Base-by-base conservation (phyloP, 1,140 invertebrate genomes). In the Coelopa frigida region DNA sequence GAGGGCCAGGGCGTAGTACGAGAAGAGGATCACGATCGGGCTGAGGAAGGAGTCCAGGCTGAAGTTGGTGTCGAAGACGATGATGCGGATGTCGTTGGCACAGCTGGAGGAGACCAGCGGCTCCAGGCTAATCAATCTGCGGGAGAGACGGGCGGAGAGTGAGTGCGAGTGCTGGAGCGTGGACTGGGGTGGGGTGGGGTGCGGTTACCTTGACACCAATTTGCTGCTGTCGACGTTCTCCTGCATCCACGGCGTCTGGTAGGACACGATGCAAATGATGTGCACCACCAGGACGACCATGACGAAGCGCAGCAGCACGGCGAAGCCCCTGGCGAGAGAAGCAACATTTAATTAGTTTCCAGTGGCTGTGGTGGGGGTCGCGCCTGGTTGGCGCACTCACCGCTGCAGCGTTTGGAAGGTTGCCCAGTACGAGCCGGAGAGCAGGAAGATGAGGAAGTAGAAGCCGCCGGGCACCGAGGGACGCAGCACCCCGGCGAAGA, bases 391-490 rank as follows among this genome's bases (percentile, higher is more conserved):
- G 42, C 48, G 32, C 38, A 62, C 62, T 52, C 52, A 68, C 66
- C 59, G 75, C 47, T 75, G 74, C 44, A 89, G 67, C 33, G 87
- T 80, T 48, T 81, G 80, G 60, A 87, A 86, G 56, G 85, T 84
- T 14, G 89, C 82, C 87, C 93, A 93, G 73, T 87, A 89, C 1
- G 92, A 94, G 12, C 86, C 84, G 5, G 87, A 78, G 21, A 78
- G 78, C 53, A 97, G 52, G 67, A 97, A 97, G 12, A 84, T 75
- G 12, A 92, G 53, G 70, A 92, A 94, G 70, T 96, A 95, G 26
- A 94, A 76, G 10, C 80, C 83, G 24, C 82, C 83, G 3, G 84
- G 78, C 5, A 89, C 72, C 15, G 87, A 91, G 4, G 89, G 88
- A 37, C 80, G 75, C 56, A 90, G 65, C 33, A 86, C 80, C 0